Percentiles rank a stretch among this genome's conserved stretches.
Evolutionary conservation across 2,797 vertebrate genomes (phyloP).

Genomic region (Gephyroberyx darwinii): DNA sequence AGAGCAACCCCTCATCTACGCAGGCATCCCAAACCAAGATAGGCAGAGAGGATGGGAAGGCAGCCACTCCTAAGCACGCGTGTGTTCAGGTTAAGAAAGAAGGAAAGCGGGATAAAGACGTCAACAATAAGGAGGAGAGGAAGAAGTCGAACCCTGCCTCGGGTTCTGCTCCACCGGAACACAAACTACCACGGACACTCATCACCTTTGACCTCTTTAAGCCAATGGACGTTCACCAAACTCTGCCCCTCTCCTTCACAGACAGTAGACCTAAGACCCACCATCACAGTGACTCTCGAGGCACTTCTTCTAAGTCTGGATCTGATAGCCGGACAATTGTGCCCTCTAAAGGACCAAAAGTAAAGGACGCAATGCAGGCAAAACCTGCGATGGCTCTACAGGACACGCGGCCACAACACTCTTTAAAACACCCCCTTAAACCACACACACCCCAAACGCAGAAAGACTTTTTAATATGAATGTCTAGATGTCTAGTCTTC

Average conservation of each 20-base stretch:
- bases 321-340: conserved; percentile 72
- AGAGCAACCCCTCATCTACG: conserved; percentile 9
- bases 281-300: conserved; percentile 80
- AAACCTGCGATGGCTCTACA: conserved; percentile 78
- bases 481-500: conserved; percentile 69
- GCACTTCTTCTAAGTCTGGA: conserved; percentile 81
- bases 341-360: conserved; percentile 82
- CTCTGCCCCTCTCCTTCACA: conserved; percentile 73
- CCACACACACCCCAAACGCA: conserved; percentile 83
- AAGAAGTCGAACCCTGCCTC: conserved; percentile 78
- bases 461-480: conserved; percentile 88
- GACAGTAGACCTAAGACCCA: conserved; percentile 80
- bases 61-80: conserved; percentile 36
- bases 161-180: conserved; percentile 75
- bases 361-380: conserved; percentile 82
- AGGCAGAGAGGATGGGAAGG: conserved; percentile 66
- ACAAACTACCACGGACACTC: conserved; percentile 76
- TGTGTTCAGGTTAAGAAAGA: conserved; percentile 69
- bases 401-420: conserved; percentile 84
- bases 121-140: conserved; percentile 75
- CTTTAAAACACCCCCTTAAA: conserved; percentile 85
- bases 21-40: conserved; percentile 45
- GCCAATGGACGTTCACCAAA: conserved; percentile 77
- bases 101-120: conserved; percentile 69
- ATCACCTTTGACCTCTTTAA: conserved; percentile 82